Evolutionary conservation across 2,888 invertebrate species (phyloP).

Genomic region (Argyresthia albistria): DNA sequence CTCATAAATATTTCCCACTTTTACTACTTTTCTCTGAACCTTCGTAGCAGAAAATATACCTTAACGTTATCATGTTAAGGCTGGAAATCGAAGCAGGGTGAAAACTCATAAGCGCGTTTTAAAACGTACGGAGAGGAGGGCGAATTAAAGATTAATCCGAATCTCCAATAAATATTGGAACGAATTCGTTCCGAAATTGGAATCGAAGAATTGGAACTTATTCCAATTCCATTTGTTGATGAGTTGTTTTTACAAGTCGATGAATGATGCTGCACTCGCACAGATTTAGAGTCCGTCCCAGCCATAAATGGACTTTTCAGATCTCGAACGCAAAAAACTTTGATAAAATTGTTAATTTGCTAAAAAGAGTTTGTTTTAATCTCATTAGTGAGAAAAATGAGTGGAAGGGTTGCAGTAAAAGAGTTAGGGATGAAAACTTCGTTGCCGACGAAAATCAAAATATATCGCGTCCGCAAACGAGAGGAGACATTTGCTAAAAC

Average conservation of each 20-base stretch:
- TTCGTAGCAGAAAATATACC: conserved; percentile 18
- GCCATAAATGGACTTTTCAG: not conserved
- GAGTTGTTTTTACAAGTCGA: conserved; percentile 52
- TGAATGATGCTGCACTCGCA: conserved; percentile 28
- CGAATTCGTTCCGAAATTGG: conserved; percentile 61
- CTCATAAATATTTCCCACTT: conserved; percentile 70
- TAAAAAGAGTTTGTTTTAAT: not conserved
- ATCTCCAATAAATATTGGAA: conserved; percentile 66
- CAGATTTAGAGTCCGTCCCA: conserved; percentile 24
- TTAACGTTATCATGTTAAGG: conserved; percentile 19
- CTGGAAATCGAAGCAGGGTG: conserved; percentile 15
- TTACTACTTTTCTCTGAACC: conserved; percentile 40
- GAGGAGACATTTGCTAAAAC: no score
- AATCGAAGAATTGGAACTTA: conserved; percentile 65
- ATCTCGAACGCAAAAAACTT: not conserved
- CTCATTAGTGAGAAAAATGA: not conserved
- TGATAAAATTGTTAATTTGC: not conserved
- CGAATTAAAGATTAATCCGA: conserved; percentile 66
- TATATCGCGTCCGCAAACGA: no score
- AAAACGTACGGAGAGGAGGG: conserved; percentile 42
- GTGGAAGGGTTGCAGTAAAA: no score
- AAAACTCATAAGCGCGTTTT: conserved; percentile 57
- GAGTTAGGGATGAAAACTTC: no score
- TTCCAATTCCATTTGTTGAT: conserved; percentile 63
- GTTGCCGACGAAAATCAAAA: no score